A percentile compares a stretch with the other conserved stretches of the same genome.
Evolutionary conservation across 2,797 vertebrate species (phyloP).

Genomic region (Okamejei kenojei): DNA sequence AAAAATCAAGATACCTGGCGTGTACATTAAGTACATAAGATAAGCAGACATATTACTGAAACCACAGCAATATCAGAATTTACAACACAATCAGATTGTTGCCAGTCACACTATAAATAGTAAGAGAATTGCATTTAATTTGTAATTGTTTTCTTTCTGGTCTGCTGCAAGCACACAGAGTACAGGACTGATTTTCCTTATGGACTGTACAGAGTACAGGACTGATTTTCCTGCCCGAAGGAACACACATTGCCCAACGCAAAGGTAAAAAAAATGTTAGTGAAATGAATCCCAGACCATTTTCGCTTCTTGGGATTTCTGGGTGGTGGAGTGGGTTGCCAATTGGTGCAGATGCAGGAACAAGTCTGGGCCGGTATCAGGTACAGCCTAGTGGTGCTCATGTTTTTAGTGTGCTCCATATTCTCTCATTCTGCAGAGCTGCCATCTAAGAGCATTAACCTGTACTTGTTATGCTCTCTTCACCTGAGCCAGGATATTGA

Average conservation of each 20-base stretch:
- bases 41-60: too few relatives aligned
- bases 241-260: not conserved
- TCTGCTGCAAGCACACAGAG: not conserved
- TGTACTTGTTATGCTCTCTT: not conserved
- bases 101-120: too few relatives aligned
- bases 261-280: not conserved
- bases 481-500: not conserved
- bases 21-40: not conserved
- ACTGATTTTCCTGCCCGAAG: not conserved
- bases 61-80: not conserved
- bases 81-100: not conserved
- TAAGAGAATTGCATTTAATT: not conserved
- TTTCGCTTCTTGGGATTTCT: not conserved
- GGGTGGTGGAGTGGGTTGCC: not conserved
- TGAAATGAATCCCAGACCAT: not conserved
- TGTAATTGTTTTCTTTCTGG: not conserved
- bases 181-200: not conserved
- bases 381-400: not conserved
- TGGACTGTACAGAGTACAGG: not conserved
- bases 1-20: not conserved
- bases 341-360: not conserved
- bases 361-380: not conserved
- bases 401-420: not conserved
- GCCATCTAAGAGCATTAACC: not conserved
- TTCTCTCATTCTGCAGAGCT: not conserved